Conservation (phyloP, 2,113 vertebrate genomes). For the Gallinago paraguaiae region DNA sequence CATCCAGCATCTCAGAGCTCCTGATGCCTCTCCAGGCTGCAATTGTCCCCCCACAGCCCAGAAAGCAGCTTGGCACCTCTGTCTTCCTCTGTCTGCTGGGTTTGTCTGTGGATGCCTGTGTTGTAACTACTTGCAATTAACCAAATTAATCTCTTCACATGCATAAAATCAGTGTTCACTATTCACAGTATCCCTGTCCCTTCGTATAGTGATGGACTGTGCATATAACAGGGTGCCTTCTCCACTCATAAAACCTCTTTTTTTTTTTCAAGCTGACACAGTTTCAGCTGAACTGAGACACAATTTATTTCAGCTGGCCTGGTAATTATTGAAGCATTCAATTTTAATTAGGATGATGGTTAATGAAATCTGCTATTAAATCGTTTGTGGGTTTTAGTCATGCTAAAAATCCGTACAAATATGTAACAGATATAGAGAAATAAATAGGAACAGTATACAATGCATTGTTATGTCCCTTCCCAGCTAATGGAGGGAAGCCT, state of each 20-base stretch:
- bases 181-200: neutral
- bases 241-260: neutral
- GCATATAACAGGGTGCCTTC: neutral
- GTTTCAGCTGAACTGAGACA: neutral
- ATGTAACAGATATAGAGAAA: neutral
- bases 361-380: constrained; percentile 15
- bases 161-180: neutral
- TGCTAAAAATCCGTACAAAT: neutral
- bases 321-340: neutral
- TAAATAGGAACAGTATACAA: neutral
- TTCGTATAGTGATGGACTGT: neutral
- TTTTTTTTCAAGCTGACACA: neutral
- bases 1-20: neutral
- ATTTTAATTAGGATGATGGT: neutral
- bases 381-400: neutral
- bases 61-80: neutral
- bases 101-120: accelerated
- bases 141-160: neutral
- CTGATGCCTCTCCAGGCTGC: neutral
- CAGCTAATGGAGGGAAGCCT: neutral
- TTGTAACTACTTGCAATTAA: neutral
- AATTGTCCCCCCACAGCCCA: neutral
- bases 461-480: neutral
- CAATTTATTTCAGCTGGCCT: neutral
- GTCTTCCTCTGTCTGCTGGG: neutral